These are phyloP conservation scores for Aurelia coerulea DNA, from an alignment of 30 jellyfish, hydroid and myxozoan species.

Conservation along the genomic window DNA sequence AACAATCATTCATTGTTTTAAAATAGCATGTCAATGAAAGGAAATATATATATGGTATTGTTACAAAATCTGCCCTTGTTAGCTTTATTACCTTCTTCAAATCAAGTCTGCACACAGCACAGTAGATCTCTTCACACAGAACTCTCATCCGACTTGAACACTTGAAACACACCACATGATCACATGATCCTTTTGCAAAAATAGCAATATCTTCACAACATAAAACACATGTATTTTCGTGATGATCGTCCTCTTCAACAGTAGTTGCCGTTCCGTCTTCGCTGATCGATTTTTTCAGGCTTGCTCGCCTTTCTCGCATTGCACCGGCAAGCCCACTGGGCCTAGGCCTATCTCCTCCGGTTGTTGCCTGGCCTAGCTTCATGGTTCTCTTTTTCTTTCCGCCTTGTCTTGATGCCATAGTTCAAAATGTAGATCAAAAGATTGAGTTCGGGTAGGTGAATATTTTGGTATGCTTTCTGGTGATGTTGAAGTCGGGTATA, in stretches of 20 bases:
- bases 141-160: conserved; percentile 96
- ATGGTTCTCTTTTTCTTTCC: conserved; percentile 40
- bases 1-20: no score
- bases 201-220: conserved; percentile 76
- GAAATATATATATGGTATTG: no score
- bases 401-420: conserved; percentile 35
- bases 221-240: conserved; percentile 67
- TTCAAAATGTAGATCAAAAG: not conserved
- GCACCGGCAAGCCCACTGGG: conserved; percentile 12
- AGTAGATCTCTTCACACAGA: conserved; percentile 71
- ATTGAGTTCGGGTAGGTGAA: no score
- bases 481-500: no score
- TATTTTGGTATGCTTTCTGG: no score
- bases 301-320: not conserved
- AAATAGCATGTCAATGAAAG: no score
- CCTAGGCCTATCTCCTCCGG: conserved; percentile 6
- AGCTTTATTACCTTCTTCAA: conserved; percentile 66
- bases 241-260: conserved; percentile 26
- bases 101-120: conserved; percentile 88
- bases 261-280: not conserved
- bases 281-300: not conserved
- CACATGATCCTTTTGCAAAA: conserved; percentile 88
- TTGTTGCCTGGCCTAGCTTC: conserved; percentile 37
- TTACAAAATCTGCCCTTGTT: no score
- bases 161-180: conserved; percentile 87